Evolutionary conservation across 2,113 vertebrate genomes (phyloP).

Genomic region (Danionella cerebrum): DNA sequence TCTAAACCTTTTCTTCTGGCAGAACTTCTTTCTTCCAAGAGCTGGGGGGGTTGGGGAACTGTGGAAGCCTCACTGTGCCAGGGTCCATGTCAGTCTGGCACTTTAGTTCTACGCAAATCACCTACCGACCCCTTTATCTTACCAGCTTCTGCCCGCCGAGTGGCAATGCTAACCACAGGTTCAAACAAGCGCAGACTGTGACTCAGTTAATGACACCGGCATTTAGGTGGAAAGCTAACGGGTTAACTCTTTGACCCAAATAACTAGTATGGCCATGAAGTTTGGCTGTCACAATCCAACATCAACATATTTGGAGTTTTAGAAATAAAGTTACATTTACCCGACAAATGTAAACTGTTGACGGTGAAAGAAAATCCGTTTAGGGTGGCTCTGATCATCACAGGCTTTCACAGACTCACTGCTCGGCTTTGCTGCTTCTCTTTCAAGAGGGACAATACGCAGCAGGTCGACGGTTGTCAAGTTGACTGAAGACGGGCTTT

Average conservation of each 20-base stretch:
- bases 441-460: slow-evolving; percentile 17
- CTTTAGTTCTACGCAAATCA: background rate
- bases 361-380: slow-evolving; percentile 4
- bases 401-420: background rate
- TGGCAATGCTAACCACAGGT: background rate
- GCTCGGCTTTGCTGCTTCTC: background rate
- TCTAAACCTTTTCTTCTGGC: slow-evolving; percentile 38
- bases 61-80: background rate
- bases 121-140: background rate
- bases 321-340: no score
- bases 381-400: slow-evolving; percentile 16
- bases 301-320: no score
- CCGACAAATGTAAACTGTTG: no score
- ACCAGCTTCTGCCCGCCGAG: background rate
- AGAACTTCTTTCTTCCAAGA: slow-evolving; percentile 9
- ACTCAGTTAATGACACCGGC: no score
- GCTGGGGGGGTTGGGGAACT: background rate
- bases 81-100: slow-evolving; percentile 11
- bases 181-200: background rate
- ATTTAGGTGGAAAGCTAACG: no score
- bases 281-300: no score
- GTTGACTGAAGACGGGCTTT: slow-evolving; percentile 22
- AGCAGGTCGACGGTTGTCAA: slow-evolving; percentile 8
- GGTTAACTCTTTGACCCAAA: no score
- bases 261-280: no score